A percentile compares a stretch with the other conserved stretches of the same genome.
phyloP scores from a whole-genome alignment of 2,888 invertebrate genomes.

The Pasiphila rectangulata region DNA sequence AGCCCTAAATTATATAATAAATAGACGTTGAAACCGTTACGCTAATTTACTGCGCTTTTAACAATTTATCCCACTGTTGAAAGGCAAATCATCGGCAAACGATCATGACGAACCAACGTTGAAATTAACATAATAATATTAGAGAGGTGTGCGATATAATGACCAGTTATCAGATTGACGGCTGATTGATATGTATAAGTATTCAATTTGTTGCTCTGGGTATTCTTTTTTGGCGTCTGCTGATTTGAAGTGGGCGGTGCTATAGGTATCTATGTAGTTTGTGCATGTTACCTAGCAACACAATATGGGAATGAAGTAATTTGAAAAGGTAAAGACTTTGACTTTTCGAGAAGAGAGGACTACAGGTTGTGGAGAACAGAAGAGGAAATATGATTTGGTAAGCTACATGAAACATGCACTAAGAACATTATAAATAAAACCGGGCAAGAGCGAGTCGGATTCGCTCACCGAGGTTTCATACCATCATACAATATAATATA shows the following conservation, averaged over 20 bases:
- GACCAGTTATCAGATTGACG: constrained; percentile 36
- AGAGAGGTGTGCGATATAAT: constrained; percentile 42
- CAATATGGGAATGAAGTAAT: constrained; percentile 14
- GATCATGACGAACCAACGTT: constrained; percentile 28
- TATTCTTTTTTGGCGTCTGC: constrained; percentile 35
- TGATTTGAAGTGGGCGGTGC: constrained; percentile 20
- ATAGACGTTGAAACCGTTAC: not conserved
- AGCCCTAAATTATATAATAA: no score
- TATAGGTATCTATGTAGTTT: no score
- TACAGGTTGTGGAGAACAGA: no score
- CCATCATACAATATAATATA: no score
- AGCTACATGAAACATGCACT: no score
- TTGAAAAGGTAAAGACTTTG: no score
- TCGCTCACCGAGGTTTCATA: no score
- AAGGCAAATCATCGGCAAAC: constrained; percentile 8
- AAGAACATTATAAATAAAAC: no score
- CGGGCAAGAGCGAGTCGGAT: no score
- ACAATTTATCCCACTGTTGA: constrained; percentile 10
- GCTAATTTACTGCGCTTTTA: no score
- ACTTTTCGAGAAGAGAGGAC: no score
- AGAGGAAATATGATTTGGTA: no score
- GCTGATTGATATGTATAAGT: constrained; percentile 45
- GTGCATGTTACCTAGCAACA: constrained; percentile 27
- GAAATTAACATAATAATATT: constrained; percentile 35
- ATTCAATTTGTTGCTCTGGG: constrained; percentile 38